Base-by-base conservation (phyloP, 2,113 vertebrate genomes). In the Blennius ocellaris region DNA sequence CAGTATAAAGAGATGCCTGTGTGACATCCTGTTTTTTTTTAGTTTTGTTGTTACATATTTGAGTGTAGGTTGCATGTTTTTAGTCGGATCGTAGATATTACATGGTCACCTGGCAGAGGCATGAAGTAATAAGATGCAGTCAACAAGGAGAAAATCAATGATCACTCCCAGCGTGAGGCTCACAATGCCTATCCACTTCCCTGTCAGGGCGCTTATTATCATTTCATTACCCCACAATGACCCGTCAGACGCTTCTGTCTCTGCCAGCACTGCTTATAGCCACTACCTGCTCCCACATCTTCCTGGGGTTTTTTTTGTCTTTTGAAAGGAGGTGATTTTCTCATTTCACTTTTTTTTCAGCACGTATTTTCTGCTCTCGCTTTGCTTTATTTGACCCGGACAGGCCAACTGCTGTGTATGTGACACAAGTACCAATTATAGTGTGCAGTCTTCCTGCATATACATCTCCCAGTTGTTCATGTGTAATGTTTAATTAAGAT, bases 101-200 rank as follows among this genome's bases (percentile, higher is more conserved):
- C 81, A 50, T 76, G 71, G 78, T 85, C 73, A 65, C 69, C 76
- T 92, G 85, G 85, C 83, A 38, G 63, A 76, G 62, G 53, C 44
- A 48, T 71, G 73, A 53, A 75, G 83, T 87, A 90, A 87, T 90
- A 80, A 85, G 85, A 85, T 53, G 73, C 86, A 86, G 83, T 83
- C 92, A 90, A 81, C 81, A 79, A 90, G 87, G 70, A 84, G 85
- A 90, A 91, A 93, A 93, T 89, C 90, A 86, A 90, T 92, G 90
- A 91, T 89, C 69, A 78, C 83, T 86, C 76, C 45, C 89, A 66
- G 78, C 78, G 67, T 41, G 86, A 80, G 74, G 40, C 73, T 64
- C 39, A 44, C 72, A 15, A 48, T 77, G 78, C 60, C 76, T 68
- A 71, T 85, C 87, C 76, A 58, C 84, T 65, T 73, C 73, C 76